Evolutionary conservation across 2,113 vertebrate genomes (phyloP).

Genomic region (Oenanthe oenanthe): DNA sequence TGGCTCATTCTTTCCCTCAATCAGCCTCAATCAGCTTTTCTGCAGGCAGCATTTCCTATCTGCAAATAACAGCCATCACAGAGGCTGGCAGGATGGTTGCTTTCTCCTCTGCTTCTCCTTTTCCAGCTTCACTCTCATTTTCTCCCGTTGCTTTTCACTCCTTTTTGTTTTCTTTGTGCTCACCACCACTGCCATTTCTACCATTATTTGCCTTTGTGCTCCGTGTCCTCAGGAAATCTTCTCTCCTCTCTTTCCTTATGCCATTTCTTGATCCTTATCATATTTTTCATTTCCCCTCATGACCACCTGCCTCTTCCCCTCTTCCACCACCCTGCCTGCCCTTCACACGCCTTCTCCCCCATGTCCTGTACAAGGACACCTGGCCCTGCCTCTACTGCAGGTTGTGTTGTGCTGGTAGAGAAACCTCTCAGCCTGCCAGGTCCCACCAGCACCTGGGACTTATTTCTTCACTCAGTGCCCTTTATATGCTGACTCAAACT

Average conservation of each 20-base stretch:
- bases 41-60: conserved; percentile 51
- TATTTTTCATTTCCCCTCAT: background rate
- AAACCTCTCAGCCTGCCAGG: background rate
- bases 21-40: conserved; percentile 67
- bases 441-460: background rate
- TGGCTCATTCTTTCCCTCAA: conserved; percentile 59
- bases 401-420: background rate
- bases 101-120: background rate
- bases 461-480: background rate
- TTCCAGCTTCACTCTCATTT: background rate
- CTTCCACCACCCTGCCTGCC: background rate
- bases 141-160: background rate
- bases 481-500: background rate
- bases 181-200: background rate
- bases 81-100: conserved; percentile 15
- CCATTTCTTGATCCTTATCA: background rate
- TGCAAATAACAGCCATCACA: conserved; percentile 9
- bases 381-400: background rate
- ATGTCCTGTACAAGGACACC: background rate
- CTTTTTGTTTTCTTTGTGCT: background rate
- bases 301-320: background rate
- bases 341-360: fast-evolving
- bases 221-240: background rate
- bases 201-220: background rate
- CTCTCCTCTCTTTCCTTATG: background rate